Evolutionary conservation across 2,888 invertebrate genomes (phyloP).

Genomic region (Trachelus tabidus): DNA sequence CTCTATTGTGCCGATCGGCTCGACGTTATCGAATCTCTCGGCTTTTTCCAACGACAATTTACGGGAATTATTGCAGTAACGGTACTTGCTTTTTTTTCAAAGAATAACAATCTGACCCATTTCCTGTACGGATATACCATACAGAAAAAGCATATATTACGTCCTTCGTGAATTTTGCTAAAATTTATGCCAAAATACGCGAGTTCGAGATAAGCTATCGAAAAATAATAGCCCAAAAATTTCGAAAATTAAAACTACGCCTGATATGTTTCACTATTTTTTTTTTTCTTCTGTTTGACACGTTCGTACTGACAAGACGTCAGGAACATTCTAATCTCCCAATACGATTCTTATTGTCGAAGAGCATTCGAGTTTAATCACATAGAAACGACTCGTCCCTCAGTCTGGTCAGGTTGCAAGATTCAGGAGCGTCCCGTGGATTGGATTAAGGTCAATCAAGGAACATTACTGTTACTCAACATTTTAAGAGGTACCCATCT

Average conservation of each 20-base stretch:
- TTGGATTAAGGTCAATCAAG: neutral
- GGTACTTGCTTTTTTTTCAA: conserved; percentile 18
- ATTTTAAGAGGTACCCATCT: neutral
- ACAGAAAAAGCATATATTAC: neutral
- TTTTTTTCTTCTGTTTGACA: neutral
- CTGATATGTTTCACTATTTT: neutral
- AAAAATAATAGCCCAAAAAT: neutral
- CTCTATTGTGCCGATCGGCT: conserved; percentile 29
- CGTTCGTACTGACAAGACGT: neutral
- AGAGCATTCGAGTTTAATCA: neutral
- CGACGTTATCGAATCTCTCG: conserved; percentile 17
- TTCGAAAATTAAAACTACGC: no score
- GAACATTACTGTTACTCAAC: neutral
- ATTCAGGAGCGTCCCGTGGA: neutral
- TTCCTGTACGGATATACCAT: neutral
- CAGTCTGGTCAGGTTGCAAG: neutral
- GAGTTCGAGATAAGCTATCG: neutral
- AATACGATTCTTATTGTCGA: neutral
- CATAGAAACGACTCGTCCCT: neutral
- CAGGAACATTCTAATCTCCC: neutral
- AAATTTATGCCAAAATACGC: neutral
- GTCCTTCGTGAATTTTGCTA: neutral
- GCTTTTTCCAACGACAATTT: conserved; percentile 18
- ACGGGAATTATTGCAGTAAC: conserved; percentile 42
- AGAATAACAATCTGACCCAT: neutral